These are phyloP conservation scores for Hydrolagus colliei DNA, from an alignment of 2,797 vertebrate genomes.

Conservation along the genomic window DNA sequence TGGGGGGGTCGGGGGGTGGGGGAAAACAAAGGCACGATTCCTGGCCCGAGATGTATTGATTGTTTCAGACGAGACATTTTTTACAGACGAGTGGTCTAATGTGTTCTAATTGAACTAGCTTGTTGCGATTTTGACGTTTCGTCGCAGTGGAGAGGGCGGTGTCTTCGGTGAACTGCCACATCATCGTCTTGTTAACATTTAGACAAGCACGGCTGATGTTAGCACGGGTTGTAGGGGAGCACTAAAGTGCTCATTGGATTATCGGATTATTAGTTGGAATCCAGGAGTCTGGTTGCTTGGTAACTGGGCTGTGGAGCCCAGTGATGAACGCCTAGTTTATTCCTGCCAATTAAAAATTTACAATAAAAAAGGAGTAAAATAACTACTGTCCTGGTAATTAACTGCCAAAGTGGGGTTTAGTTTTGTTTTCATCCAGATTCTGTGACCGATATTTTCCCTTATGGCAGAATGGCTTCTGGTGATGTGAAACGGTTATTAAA, in stretches of 20 bases:
- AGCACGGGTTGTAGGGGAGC: not conserved
- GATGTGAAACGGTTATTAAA: not conserved
- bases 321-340: not conserved
- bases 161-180: not conserved
- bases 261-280: not conserved
- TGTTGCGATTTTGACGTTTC: not conserved
- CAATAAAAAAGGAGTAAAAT: not conserved
- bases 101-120: not conserved
- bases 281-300: slow-evolving; percentile 9
- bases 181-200: not conserved
- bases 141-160: too few species aligned
- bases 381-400: not conserved
- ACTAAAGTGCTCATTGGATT: not conserved
- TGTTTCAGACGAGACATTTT: not conserved
- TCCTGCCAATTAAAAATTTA: too few species aligned
- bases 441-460: not conserved
- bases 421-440: not conserved
- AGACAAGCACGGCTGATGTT: not conserved
- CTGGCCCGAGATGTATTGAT: not conserved
- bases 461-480: not conserved
- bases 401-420: not conserved
- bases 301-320: not conserved
- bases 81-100: not conserved
- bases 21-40: not conserved
- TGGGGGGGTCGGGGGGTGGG: too few species aligned